Base-by-base conservation (phyloP, 2,888 invertebrate genomes). In the Conops quadrifasciatus region DNA sequence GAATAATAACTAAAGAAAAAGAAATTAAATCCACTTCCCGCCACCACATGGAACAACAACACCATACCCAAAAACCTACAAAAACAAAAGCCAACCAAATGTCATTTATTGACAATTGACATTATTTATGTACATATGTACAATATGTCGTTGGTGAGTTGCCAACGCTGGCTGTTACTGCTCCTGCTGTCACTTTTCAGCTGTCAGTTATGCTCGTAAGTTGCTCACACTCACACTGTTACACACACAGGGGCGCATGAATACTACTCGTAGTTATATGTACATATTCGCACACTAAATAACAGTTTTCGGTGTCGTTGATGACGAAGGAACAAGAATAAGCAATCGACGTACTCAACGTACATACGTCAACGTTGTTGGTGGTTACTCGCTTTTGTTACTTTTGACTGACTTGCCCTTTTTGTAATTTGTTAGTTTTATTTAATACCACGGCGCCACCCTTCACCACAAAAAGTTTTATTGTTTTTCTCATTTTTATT, bases 151-250 rank as follows among this genome's bases (percentile, higher is more conserved):
- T 19, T 19, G 56, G 24, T 24, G n/a, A 56, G 13, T 56, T 56
- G 56, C 24, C 26, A 19, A 13, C 15, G 21, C 56, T 56, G 24
- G 21, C 56, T 56, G 24, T 3, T 56, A 36, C 4, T 36, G 36
- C 36, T 30, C 16, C 30, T 53, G 65, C 51, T 65, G 65, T 53
- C 65, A 65, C 65, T 65, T 65, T 65, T 28, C 65, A 65, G 51
- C 53, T 65, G 65, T 65, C 65, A 65, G 30, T 65, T 51, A 65
- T 49, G 65, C 13, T 36, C 9, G 36, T 36, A 9, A 7, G 36
- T 36, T 36, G 36, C 21, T 19, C 51, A 51, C 2, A 47, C 47
- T n/a, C 65, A 65, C 65, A 53, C 53, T n/a, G n/a, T n/a, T n/a
- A 30, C n/a, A 65, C 15, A 51, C 16, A 0, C 16, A 15, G 51